Evolutionary conservation across 1,140 invertebrate species (phyloP), one percentile per base, ranked within the genome.

Genomic region (Dreissena polymorpha): DNA sequence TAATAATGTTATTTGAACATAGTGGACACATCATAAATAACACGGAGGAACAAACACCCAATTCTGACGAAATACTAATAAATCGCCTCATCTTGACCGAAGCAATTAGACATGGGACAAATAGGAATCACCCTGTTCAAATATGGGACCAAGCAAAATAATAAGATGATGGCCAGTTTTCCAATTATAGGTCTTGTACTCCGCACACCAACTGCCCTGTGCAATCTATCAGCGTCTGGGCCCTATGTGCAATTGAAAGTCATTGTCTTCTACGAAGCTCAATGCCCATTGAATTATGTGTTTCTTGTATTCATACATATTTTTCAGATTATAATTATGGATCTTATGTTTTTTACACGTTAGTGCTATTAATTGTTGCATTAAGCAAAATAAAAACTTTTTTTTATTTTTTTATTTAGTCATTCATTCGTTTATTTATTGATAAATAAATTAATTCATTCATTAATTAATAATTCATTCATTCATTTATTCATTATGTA

Each of bases 21-120:
- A 50, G n/a, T 64, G 64, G 75, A 78, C 75, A 69, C 65, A 69
- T 78, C 75, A 78, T 78, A 78, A 78, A 78, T 78, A 51, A 78
- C 51, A 25, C n/a, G 10, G 25, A 10, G 3, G 63, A 68, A 78
- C 64, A 78, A 78, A 78, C 29, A 78, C 68, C 75, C 65, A 8
- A 49, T 78, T 50, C 51, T 78, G 53, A 53, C 65, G 63, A 51
- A 68, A 57, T 64, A 53, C 49, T 21, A 78, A 78, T 69, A 65
- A 78, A 78, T 78, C 68, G 77, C 64, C 60, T 39, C 65, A 70
- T 70, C 77, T 51, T 39, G 12, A 21, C 12, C 27, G 21, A 39
- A 80, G 70, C 53, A 69, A 80, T 80, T 70, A 70, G 77, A 57
- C 68, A 50, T 51, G 57, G 67, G 53, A 80, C 77, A 80, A 80